Evolutionary conservation across 2,888 invertebrate species (phyloP), one percentile per base, ranked within the genome.

Genomic region (Diploptera punctata): DNA sequence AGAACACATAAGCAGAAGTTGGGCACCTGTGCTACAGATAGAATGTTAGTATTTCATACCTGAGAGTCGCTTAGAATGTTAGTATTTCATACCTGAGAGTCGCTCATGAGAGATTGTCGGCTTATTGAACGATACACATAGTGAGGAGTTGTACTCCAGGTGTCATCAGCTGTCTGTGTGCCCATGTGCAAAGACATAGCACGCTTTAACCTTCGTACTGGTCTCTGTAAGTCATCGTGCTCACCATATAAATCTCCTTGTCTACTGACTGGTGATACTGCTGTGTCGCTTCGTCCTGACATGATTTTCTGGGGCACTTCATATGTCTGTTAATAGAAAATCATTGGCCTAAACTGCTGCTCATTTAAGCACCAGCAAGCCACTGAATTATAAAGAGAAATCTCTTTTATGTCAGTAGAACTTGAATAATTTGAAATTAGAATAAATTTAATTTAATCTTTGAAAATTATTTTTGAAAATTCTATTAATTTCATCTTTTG

Each of bases 101-200:
- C 90, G 78, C 89, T 89, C 68, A 89, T 88, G 74, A 90, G 84
- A 1, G 90, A 90, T 76, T 89, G 89, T 72, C 90, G 82, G 80
- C 90, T 90, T 69, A 87, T 85, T n/a, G 89, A 89, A 75, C 89
- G 83, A 77, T 88, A 87, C 74, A 89, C 84, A 29, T 85, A 85
- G 82, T 70, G 60, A 29, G 74, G 70, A 82, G 82, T 13, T 83
- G 82, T 18, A 81, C 47, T 81, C 78, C 77, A 73, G 74, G 76
- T 65, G 38, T 77, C 76, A 10, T 72, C 71, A 44, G 44, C 43
- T 29, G 74, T 71, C 70, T 71, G 75, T 5, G 72, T 74, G 31
- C 77, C 77, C 61, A 80, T 77, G 72, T 81, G 81, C 21, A 81
- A 76, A 7, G 82, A 82, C 77, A 80, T 79, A 38, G 82, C 81